Evolutionary conservation across 1,140 invertebrate genomes (phyloP).

Genomic region (Leptinotarsa texana): DNA sequence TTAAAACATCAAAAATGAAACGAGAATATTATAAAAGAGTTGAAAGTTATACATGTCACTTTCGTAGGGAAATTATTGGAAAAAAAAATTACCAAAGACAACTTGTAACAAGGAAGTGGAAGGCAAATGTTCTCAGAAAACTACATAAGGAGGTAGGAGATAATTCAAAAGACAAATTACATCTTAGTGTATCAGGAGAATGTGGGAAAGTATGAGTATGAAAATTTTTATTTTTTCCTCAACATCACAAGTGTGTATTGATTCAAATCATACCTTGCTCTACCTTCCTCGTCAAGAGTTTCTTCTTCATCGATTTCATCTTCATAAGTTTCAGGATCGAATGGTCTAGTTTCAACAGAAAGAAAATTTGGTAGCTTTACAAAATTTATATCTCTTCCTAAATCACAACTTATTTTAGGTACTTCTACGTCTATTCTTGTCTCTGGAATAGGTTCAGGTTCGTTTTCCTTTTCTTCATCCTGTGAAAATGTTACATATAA

Average conservation of each 20-base stretch:
- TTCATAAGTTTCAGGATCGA: conserved; percentile 93
- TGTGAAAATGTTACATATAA: conserved; percentile 21
- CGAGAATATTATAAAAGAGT: no score
- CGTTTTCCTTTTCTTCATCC: conserved; percentile 70
- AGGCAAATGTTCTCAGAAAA: no score
- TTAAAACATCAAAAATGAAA: no score
- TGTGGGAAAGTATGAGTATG: background rate
- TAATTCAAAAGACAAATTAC: no score
- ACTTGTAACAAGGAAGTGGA: no score
- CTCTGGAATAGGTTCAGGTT: conserved; percentile 81
- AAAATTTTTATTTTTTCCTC: background rate
- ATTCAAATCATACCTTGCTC: conserved; percentile 67
- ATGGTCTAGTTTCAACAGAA: conserved; percentile 90
- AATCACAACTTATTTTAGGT: conserved; percentile 89
- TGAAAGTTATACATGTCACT: no score
- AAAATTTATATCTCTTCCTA: conserved; percentile 91
- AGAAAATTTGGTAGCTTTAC: conserved; percentile 94
- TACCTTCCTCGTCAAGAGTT: conserved; percentile 95
- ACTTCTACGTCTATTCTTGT: conserved; percentile 96
- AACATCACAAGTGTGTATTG: background rate
- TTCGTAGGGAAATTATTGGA: no score
- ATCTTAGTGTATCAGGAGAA: background rate
- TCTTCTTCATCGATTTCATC: conserved; percentile 99
- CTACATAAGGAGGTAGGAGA: no score
- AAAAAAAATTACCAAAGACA: no score